phyloP scores from a whole-genome alignment of 1,140 invertebrate genomes.

The Streblospio benedicti region DNA sequence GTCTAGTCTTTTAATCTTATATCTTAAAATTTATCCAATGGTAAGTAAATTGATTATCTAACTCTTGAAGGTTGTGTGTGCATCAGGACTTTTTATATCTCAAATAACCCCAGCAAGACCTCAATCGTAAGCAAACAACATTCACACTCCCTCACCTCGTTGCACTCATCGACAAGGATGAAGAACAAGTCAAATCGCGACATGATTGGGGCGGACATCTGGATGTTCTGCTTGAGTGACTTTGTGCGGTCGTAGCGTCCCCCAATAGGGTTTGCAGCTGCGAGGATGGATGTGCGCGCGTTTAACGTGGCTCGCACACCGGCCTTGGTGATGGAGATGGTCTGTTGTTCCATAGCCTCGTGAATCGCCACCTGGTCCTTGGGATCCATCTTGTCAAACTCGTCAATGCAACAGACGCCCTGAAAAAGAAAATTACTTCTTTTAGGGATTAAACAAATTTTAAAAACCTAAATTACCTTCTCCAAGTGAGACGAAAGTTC shows the following conservation, averaged over 20 bases:
- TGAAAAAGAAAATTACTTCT: constrained; percentile 29
- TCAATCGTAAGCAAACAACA: background rate
- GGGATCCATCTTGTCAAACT: constrained; percentile 99
- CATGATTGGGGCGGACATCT: constrained; percentile 93
- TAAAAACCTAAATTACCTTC: constrained; percentile 11
- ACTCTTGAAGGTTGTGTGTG: too few relatives aligned
- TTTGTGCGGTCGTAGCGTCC: constrained; percentile 91
- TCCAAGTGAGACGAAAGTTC: too few relatives aligned
- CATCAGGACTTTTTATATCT: too few relatives aligned
- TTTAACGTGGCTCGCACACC: constrained; percentile 89
- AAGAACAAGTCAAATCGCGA: constrained; percentile 99
- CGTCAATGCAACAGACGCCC: constrained; percentile 98
- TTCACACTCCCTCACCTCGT: constrained; percentile 58
- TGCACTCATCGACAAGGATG: constrained; percentile 90
- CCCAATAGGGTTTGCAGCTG: constrained; percentile 93
- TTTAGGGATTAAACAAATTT: background rate
- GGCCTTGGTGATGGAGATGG: constrained; percentile 97
- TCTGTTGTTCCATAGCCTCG: constrained; percentile 99
- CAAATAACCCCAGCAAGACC: background rate
- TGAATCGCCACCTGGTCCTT: constrained; percentile 98
- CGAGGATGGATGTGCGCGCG: constrained; percentile 93
- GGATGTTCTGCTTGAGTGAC: constrained; percentile 89
- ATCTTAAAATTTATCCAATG: too few relatives aligned
- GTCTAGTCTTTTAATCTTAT: too few relatives aligned
- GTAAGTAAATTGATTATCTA: too few relatives aligned